Evolutionary conservation across 2,113 vertebrate genomes (phyloP), one percentile per base, ranked within the genome.

Genomic region (Cygnus atratus): DNA sequence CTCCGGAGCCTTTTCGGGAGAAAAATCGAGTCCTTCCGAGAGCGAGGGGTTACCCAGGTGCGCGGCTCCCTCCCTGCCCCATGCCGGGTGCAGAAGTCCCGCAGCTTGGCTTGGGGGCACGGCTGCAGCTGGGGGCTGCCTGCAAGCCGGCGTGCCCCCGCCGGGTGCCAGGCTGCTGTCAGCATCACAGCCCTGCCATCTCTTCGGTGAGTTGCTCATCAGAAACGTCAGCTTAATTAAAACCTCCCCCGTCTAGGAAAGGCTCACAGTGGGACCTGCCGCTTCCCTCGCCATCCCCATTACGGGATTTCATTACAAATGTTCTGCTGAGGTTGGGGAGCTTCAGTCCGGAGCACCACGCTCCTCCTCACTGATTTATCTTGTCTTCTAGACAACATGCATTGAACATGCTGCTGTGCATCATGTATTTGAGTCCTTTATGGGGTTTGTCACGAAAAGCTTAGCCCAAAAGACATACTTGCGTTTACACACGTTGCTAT

Each of bases 191-290:
- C 46, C 59, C 79, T n/a, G 86, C 13, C 77, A 44, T 24, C 75
- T 85, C 86, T 28, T 11, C 57, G 4, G 57, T 10, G 9, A 26
- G 35, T 74, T 4, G 59, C 24, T 92, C 76, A 54, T 76, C 86
- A 25, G 89, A 52, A 67, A 46, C 72, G 63, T 71, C 76, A 58
- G 37, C 63, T 95, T 87, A 82, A 94, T 94, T 88, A 90, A 78
- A 77, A 66, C 17, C 79, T 65, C 65, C 35, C 59, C 35, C 72
- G 0, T 8, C 18, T 3, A 62, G 54, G 78, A 58, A 46, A 35
- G 22, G 2, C 31, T 67, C 74, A 1, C 78, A 11, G 88, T 0
- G 2, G 43, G 84, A 16, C 31, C 12, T 16, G 77, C 62, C 12
- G 3, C 88, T 79, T 80, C 70, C 50, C 41, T 75, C 6, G 0